Conservation (phyloP, 2,797 vertebrate genomes). For the Calcarius lapponicus region DNA sequence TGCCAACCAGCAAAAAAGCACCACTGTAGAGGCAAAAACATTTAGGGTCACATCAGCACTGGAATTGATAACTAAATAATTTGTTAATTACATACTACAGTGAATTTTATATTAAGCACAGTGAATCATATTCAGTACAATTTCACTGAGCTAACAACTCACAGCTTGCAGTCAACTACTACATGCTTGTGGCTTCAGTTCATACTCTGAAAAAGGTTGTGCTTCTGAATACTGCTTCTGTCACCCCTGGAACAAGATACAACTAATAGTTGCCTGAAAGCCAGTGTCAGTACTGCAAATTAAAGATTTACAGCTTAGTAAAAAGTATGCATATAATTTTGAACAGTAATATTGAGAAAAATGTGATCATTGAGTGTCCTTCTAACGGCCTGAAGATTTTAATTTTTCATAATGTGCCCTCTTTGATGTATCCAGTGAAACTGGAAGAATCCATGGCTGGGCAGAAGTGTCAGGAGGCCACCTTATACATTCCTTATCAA, state of each 20-base stretch:
- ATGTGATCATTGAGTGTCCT: background rate
- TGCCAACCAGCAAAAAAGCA: background rate
- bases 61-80: background rate
- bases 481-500: background rate
- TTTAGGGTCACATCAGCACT: background rate
- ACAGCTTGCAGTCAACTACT: background rate
- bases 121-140: background rate
- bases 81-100: background rate
- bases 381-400: background rate
- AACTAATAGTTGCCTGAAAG: background rate
- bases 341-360: background rate
- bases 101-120: background rate
- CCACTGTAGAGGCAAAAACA: background rate
- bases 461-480: background rate
- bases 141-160: background rate
- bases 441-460: background rate
- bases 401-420: background rate
- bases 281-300: background rate
- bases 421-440: background rate
- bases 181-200: background rate
- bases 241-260: background rate
- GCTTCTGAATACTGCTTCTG: background rate
- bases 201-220: background rate
- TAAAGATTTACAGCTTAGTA: background rate
- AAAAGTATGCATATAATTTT: background rate